phyloP scores from a whole-genome alignment of 1,140 invertebrate genomes.

The Patella vulgata region DNA sequence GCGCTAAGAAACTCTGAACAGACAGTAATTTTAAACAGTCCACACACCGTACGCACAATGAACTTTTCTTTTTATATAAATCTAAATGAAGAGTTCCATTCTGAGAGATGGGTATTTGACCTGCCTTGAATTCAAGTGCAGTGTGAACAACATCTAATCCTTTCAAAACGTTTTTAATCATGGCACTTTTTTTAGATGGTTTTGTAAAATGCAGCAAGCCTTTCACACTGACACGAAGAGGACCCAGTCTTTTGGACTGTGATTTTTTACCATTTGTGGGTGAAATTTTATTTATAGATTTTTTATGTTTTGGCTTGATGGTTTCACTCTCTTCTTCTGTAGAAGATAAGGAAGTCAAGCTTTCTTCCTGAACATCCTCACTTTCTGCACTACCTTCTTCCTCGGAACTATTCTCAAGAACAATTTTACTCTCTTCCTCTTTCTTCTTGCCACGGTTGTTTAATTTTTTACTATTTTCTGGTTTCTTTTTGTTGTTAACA shows the following conservation, averaged over 20 bases:
- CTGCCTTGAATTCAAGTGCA: slow-evolving; percentile 4
- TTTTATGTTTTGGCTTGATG: slow-evolving; percentile 8
- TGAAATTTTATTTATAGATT: not conserved
- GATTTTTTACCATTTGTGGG: not conserved
- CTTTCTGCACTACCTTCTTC: not conserved
- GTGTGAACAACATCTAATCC: slow-evolving; percentile 15
- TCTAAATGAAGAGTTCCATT: slow-evolving; percentile 53
- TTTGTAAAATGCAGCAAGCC: slow-evolving; percentile 20
- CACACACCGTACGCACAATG: slow-evolving; percentile 50
- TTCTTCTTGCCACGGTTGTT: slow-evolving; percentile 10
- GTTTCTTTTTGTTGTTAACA: slow-evolving; percentile 5
- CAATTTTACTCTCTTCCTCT: slow-evolving; percentile 1
- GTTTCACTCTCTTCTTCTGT: not conserved
- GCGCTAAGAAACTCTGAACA: slow-evolving; percentile 49
- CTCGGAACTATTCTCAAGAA: not conserved
- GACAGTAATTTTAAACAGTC: slow-evolving; percentile 56
- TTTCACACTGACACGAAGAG: slow-evolving; percentile 47
- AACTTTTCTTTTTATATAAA: slow-evolving; percentile 48
- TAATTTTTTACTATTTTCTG: slow-evolving; percentile 15
- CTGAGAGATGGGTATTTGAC: slow-evolving; percentile 27
- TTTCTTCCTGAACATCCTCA: not conserved
- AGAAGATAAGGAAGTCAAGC: not conserved
- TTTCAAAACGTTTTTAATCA: not conserved
- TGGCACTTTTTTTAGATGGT: slow-evolving; percentile 2
- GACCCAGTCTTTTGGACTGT: slow-evolving; percentile 29